phyloP scores from a whole-genome alignment of 2,888 invertebrate species.

The Eupithecia vulgata region DNA sequence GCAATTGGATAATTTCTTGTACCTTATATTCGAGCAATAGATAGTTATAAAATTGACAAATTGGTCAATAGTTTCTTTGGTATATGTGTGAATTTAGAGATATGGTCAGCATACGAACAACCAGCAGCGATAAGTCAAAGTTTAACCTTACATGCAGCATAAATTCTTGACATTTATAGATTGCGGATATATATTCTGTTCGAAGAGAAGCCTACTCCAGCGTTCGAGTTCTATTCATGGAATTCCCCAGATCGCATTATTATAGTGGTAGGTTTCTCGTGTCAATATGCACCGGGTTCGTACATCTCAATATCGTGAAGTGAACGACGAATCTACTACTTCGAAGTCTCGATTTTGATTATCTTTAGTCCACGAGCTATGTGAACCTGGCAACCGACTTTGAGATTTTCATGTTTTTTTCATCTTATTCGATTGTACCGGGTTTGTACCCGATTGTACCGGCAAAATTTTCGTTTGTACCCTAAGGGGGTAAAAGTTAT shows the following conservation, averaged over 20 bases:
- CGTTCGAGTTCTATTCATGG: conserved; percentile 43
- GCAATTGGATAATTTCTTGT: too few relatives aligned
- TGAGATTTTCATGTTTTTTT: too few relatives aligned
- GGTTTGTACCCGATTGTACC: too few relatives aligned
- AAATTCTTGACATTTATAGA: conserved; percentile 9
- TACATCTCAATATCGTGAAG: conserved; percentile 60
- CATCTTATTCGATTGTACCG: too few relatives aligned
- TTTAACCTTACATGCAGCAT: neutral
- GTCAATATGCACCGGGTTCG: conserved; percentile 53
- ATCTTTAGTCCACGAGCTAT: too few relatives aligned
- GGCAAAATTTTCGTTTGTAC: too few relatives aligned
- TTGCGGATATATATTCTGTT: conserved; percentile 22
- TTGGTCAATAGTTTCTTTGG: too few relatives aligned
- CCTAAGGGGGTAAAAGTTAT: too few relatives aligned
- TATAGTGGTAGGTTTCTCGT: conserved; percentile 50
- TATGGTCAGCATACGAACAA: neutral
- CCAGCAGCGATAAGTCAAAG: neutral
- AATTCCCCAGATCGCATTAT: conserved; percentile 51
- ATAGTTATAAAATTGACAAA: too few relatives aligned
- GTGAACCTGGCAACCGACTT: too few relatives aligned
- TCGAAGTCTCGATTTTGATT: neutral
- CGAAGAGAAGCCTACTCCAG: conserved; percentile 24
- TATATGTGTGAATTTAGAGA: too few relatives aligned
- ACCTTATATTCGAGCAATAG: too few relatives aligned
- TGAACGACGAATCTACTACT: conserved; percentile 46